Evolutionary conservation across 2,113 vertebrate genomes (phyloP).

Genomic region (Stigmatopora argus): DNA sequence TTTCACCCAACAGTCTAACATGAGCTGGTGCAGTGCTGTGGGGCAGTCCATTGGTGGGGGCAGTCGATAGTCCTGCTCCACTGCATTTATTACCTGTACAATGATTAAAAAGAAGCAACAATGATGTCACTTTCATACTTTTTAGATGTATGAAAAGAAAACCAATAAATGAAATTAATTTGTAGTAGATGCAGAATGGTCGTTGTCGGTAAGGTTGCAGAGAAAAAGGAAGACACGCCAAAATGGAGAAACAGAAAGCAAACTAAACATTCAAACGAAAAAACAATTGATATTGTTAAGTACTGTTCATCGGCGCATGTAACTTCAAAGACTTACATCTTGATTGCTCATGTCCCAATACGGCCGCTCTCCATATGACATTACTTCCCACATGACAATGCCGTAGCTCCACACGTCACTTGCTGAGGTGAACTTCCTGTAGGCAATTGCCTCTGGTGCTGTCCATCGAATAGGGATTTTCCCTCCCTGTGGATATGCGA

Average conservation of each 20-base stretch:
- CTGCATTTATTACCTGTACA: conserved; percentile 90
- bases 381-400: conserved; percentile 99
- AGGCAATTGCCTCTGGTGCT: conserved; percentile 92
- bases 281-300: neutral
- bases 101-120: conserved; percentile 23
- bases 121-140: neutral
- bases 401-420: conserved; percentile 98
- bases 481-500: conserved; percentile 81
- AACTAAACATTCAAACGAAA: neutral
- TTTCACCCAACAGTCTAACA: conserved; percentile 98
- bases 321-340: conserved; percentile 76
- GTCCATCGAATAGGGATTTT: conserved; percentile 99
- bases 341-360: conserved; percentile 99
- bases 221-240: conserved; percentile 6
- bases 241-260: conserved; percentile 2
- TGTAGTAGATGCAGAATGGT: no score
- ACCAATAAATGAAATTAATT: no score
- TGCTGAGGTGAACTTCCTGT: conserved; percentile 96
- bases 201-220: neutral
- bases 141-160: no score
- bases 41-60: conserved; percentile 99
- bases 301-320: neutral
- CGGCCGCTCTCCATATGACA: conserved; percentile 94
- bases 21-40: conserved; percentile 92
- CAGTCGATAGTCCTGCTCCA: conserved; percentile 96